These are phyloP conservation scores for Genyomyrus donnyi DNA, from an alignment of 2,113 vertebrate species.

Conservation along the genomic window DNA sequence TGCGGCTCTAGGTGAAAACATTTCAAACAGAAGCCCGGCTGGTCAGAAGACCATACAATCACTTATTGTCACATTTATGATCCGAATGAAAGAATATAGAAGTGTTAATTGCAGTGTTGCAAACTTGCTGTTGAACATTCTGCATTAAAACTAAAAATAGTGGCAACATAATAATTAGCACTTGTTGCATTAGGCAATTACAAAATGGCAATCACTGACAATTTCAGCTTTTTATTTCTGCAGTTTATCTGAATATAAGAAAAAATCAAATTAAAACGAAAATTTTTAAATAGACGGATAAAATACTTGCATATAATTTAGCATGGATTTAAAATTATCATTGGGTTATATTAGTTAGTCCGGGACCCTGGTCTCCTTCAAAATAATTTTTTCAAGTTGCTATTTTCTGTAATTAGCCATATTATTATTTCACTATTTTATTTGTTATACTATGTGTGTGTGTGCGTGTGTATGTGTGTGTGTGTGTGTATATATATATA, in stretches of 20 bases:
- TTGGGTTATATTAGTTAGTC: not conserved
- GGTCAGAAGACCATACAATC: slow-evolving; percentile 45
- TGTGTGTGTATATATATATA: too few species aligned
- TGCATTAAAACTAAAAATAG: not conserved
- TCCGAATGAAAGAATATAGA: slow-evolving; percentile 7
- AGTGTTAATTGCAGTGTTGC: not conserved
- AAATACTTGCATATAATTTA: not conserved
- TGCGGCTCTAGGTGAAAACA: slow-evolving; percentile 61
- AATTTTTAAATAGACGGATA: not conserved
- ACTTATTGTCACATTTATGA: slow-evolving; percentile 50
- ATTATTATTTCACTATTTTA: not conserved
- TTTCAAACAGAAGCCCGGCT: slow-evolving; percentile 57
- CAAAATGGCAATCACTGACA: not conserved
- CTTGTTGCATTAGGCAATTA: not conserved
- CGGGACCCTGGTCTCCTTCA: not conserved
- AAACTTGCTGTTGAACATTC: not conserved
- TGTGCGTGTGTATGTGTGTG: too few species aligned
- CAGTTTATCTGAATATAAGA: not conserved
- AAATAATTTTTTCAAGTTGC: not conserved
- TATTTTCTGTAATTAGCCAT: not conserved
- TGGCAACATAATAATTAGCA: not conserved
- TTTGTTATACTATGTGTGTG: not conserved
- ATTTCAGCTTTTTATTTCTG: not conserved
- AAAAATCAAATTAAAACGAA: not conserved
- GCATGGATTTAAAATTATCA: not conserved